Evolutionary conservation across 1,140 invertebrate species (phyloP).

Genomic region (Dysdera silvatica): DNA sequence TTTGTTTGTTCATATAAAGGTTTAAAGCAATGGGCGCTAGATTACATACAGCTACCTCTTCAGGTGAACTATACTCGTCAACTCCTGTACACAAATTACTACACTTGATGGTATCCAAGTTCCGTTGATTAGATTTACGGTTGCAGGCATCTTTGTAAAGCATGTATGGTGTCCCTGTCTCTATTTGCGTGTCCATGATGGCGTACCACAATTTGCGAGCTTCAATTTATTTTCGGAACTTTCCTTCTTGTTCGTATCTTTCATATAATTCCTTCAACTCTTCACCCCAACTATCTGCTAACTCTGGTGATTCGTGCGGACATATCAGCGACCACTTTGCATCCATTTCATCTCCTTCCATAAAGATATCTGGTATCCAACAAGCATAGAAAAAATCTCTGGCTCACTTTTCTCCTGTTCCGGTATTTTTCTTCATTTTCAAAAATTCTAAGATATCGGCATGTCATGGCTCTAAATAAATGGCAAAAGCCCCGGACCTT

Average conservation of each 20-base stretch:
- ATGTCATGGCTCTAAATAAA: conserved; percentile 99
- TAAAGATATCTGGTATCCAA: conserved; percentile 99
- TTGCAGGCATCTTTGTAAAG: conserved; percentile 97
- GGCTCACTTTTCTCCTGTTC: conserved; percentile 84
- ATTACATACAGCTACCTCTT: conserved; percentile 98
- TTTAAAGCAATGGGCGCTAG: conserved; percentile 96
- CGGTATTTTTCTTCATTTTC: conserved; percentile 88
- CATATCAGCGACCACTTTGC: conserved; percentile 94
- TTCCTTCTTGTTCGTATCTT: conserved; percentile 76
- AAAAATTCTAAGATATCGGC: conserved; percentile 94
- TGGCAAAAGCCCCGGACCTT: conserved; percentile 98
- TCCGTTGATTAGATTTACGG: conserved; percentile 94
- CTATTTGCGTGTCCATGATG: conserved; percentile 91
- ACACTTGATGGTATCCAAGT: conserved; percentile 96
- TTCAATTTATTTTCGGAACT: conserved; percentile 63
- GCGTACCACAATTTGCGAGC: conserved; percentile 89
- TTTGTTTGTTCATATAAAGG: conserved; percentile 73
- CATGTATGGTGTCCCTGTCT: conserved; percentile 98
- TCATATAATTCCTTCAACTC: conserved; percentile 86
- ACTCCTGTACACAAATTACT: conserved; percentile 98
- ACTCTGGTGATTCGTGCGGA: conserved; percentile 82
- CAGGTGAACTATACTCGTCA: conserved; percentile 51
- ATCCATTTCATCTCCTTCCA: conserved; percentile 86
- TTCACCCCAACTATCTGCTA: conserved; percentile 86
- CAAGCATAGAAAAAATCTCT: conserved; percentile 95